Percentiles rank a stretch among this genome's conserved stretches.
Conservation (phyloP, 2,797 vertebrate genomes). For the Xerus rutilus region DNA sequence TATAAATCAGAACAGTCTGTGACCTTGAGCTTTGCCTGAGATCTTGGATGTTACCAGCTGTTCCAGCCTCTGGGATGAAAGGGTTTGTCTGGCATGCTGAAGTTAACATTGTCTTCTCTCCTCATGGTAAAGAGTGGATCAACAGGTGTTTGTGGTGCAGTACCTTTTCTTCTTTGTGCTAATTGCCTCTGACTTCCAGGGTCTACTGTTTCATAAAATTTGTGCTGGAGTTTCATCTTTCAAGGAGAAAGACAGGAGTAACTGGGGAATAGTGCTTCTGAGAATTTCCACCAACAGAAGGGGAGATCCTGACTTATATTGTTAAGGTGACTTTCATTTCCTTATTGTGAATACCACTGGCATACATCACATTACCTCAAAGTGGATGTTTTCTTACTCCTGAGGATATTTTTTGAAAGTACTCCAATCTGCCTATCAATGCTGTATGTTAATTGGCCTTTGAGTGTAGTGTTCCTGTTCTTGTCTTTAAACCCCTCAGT, state of each 20-base stretch:
- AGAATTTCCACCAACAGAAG: background rate
- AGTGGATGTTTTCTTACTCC: background rate
- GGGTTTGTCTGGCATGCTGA: background rate
- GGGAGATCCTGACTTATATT: background rate
- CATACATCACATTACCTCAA: background rate
- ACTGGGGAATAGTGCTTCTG: background rate
- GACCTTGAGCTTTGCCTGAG: background rate
- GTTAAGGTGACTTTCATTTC: slow-evolving; percentile 2
- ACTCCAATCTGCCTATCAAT: slow-evolving; percentile 37
- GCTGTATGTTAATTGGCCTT: slow-evolving; percentile 29
- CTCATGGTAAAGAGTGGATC: background rate
- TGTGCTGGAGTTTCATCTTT: slow-evolving; percentile 41
- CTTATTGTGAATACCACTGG: background rate
- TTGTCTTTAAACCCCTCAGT: background rate
- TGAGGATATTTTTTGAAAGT: background rate
- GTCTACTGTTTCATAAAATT: slow-evolving; percentile 18
- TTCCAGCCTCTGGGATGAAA: background rate
- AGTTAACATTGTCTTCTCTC: slow-evolving; percentile 1
- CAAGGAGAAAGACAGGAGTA: slow-evolving; percentile 28
- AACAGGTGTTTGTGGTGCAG: background rate
- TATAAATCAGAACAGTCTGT: background rate
- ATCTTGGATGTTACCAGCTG: background rate
- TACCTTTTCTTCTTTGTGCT: background rate
- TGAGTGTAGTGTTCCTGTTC: background rate
- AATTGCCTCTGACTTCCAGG: background rate